These are phyloP conservation scores for Lutraria lutraria DNA, from an alignment of 2,888 invertebrate genomes.

Conservation along the genomic window DNA sequence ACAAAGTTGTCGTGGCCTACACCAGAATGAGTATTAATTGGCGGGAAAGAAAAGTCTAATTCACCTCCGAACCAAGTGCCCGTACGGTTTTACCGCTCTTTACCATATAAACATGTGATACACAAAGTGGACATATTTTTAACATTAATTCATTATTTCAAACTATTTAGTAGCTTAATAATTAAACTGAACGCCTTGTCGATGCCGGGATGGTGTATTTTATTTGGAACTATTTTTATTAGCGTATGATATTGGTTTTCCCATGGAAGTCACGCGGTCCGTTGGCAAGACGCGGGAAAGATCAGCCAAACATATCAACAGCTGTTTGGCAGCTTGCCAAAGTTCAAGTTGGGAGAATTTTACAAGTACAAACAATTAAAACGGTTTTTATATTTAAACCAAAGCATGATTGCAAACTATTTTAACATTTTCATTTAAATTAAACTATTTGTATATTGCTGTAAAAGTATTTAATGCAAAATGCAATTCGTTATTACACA, in stretches of 20 bases:
- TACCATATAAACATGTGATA: background rate
- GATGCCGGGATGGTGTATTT: background rate
- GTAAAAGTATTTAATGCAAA: background rate
- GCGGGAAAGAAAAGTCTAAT: conserved; percentile 85
- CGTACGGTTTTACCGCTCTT: conserved; percentile 59
- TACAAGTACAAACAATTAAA: conserved; percentile 27
- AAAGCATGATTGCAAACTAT: conserved; percentile 19
- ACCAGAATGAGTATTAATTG: conserved; percentile 86
- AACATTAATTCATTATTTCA: background rate
- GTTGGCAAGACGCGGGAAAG: conserved; percentile 86
- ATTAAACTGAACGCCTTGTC: too few species aligned
- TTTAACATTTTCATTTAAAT: background rate
- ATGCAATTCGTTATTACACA: background rate
- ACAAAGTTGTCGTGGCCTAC: conserved; percentile 79
- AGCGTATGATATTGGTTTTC: conserved; percentile 72
- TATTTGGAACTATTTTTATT: conserved; percentile 69
- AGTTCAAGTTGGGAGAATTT: conserved; percentile 79
- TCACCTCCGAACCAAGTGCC: conserved; percentile 74
- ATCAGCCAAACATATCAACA: conserved; percentile 83
- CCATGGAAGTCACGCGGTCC: conserved; percentile 70
- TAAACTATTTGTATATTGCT: background rate
- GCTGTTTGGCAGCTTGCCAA: conserved; percentile 80
- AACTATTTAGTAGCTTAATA: background rate
- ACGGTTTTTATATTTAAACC: background rate
- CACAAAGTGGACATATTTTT: background rate